Evolutionary conservation across 2,888 invertebrate species (phyloP).

Genomic region (Orthosia incerta): DNA sequence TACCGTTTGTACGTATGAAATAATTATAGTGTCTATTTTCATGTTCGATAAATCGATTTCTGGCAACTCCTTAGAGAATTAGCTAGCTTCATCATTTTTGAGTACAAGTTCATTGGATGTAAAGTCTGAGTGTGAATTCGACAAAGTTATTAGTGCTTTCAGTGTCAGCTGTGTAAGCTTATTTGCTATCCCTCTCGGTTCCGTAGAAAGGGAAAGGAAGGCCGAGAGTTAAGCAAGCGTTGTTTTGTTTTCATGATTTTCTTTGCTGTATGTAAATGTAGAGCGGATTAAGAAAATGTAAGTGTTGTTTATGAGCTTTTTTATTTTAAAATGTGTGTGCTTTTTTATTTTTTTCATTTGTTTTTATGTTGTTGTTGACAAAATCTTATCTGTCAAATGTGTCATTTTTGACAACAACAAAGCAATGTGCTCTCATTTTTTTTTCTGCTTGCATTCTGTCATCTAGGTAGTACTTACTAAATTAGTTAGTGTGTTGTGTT

Average conservation of each 20-base stretch:
- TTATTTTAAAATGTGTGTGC: constrained; percentile 32
- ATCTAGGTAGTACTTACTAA: constrained; percentile 32
- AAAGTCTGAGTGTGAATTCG: constrained; percentile 79
- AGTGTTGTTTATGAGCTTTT: constrained; percentile 73
- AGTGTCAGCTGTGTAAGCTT: constrained; percentile 86
- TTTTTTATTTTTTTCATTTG: constrained; percentile 24
- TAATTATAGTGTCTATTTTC: constrained; percentile 69
- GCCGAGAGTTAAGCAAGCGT: constrained; percentile 79
- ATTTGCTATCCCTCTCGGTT: constrained; percentile 82
- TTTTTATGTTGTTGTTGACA: constrained; percentile 16
- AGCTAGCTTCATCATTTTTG: constrained; percentile 71
- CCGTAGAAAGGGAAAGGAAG: constrained; percentile 86
- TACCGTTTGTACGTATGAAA: constrained; percentile 69
- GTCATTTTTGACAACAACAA: constrained; percentile 35
- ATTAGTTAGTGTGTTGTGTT: constrained; percentile 64
- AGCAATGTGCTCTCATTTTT: constrained; percentile 19
- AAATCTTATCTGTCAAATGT: constrained; percentile 8
- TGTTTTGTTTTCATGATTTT: constrained; percentile 87
- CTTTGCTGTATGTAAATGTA: constrained; percentile 78
- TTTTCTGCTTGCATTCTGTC: constrained; percentile 20
- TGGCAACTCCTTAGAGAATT: constrained; percentile 70
- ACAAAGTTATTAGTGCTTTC: constrained; percentile 89
- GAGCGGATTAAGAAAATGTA: constrained; percentile 85
- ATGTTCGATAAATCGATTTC: constrained; percentile 72
- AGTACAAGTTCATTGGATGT: constrained; percentile 72